phyloP scores from a whole-genome alignment of 1,140 invertebrate species.

The Trichoplusia ni region DNA sequence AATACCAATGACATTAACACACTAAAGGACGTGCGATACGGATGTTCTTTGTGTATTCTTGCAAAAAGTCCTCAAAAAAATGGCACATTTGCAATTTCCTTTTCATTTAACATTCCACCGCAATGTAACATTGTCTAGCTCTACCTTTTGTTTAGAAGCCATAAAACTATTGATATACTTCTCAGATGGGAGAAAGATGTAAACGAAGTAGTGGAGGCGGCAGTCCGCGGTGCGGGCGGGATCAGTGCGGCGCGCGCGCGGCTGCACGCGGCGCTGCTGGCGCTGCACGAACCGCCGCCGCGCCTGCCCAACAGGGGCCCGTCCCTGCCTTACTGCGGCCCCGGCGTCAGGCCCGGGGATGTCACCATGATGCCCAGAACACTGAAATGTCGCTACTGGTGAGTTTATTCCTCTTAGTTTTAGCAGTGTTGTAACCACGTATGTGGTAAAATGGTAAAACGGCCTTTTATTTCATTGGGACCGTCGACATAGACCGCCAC shows the following conservation, averaged over 20 bases:
- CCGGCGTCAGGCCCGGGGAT: conserved; percentile 71
- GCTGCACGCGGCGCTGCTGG: conserved; percentile 66
- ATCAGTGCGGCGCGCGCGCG: conserved; percentile 66
- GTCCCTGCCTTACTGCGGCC: conserved; percentile 68
- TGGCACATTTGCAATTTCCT: too few relatives aligned
- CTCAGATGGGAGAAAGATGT: conserved; percentile 72
- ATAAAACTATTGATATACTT: neutral
- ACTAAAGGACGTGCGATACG: too few relatives aligned
- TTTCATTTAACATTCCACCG: too few relatives aligned
- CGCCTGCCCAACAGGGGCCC: conserved; percentile 52
- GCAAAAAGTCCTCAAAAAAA: too few relatives aligned
- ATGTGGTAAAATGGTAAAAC: too few relatives aligned
- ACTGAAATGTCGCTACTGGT: conserved; percentile 72
- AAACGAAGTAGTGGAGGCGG: conserved; percentile 69
- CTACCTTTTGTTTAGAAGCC: neutral
- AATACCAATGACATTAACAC: too few relatives aligned
- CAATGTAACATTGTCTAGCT: too few relatives aligned
- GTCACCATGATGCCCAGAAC: conserved; percentile 74
- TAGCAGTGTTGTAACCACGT: neutral
- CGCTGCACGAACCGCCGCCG: conserved; percentile 51
- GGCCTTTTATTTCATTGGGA: too few relatives aligned
- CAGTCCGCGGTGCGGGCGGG: conserved; percentile 63
- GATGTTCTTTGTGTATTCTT: too few relatives aligned
- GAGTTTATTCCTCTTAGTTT: conserved; percentile 34
- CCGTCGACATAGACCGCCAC: too few relatives aligned